Evolutionary conservation across 2,797 vertebrate genomes (phyloP).

Genomic region (Adrianichthys oophorus): DNA sequence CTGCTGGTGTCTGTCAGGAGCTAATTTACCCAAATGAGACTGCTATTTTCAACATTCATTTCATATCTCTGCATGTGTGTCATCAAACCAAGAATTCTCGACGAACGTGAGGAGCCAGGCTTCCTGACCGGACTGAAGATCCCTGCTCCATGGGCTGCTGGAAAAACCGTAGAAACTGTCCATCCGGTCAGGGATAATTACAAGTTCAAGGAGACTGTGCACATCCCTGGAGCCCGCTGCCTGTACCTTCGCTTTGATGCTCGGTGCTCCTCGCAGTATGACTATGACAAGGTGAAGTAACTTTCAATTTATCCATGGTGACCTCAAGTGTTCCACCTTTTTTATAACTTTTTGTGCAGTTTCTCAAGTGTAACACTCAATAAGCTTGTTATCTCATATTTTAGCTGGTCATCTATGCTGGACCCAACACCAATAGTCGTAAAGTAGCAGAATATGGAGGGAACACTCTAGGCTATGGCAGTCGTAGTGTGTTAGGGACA

Average conservation of each 20-base stretch:
- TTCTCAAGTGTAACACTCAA: background rate
- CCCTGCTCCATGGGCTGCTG: conserved; percentile 97
- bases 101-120: conserved; percentile 96
- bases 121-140: conserved; percentile 98
- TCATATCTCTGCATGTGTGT: background rate
- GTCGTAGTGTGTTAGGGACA: conserved; percentile 96
- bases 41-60: background rate
- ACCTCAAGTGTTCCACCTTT: background rate
- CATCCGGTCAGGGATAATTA: conserved; percentile 98
- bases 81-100: conserved; percentile 85
- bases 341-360: background rate
- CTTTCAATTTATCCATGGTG: conserved; percentile 14
- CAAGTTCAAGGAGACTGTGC: conserved; percentile 98
- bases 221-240: conserved; percentile 96
- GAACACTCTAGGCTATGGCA: conserved; percentile 97
- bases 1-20: background rate
- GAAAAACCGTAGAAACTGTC: conserved; percentile 96
- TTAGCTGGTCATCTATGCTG: conserved; percentile 97
- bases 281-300: conserved; percentile 93
- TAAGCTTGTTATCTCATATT: conserved; percentile 42
- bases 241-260: conserved; percentile 96
- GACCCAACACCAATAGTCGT: conserved; percentile 98
- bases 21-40: background rate
- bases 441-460: conserved; percentile 99
- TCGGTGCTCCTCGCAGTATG: conserved; percentile 97